Base-by-base conservation (phyloP, 2,888 invertebrate genomes). In the Adela reaumurella region DNA sequence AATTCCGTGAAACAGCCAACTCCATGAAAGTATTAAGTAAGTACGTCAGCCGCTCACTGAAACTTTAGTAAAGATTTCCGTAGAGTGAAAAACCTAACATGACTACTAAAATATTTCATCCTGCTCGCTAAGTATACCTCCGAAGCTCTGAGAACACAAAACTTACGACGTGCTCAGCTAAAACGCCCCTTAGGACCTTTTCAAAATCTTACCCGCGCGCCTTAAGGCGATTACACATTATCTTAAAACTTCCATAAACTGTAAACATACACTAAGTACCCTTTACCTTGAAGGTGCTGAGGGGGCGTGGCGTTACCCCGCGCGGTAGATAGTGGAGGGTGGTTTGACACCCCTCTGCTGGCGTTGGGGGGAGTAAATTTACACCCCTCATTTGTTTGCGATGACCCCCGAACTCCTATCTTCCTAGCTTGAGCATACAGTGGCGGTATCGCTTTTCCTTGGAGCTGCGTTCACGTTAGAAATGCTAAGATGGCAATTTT, bases 381-480 rank as follows among this genome's bases (percentile, higher is more conserved):
- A 82, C 82, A 76, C 82, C 77, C 82, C 83, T 83, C 83, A 82
- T 83, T 83, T 83, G 83, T 83, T 83, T 83, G 82, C 81, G 81
- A 83, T 83, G 83, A 83, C 83, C 83, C 81, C 76, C 67, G 47
- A 58, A 68, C 68, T 64, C 67, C 66, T 74, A 72, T 73, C 72
- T 72, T 58, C 60, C 43, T 48, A 45, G 42, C 47, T n/a, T 50
- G 60, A 63, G 63, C 35, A 35, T 35, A 35, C 35, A 14, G 11
- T 14, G 35, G 35, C 14, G 35, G 35, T 35, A 35, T 35, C 35
- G 35, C 35, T 11, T 35, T 8, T 35, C 35, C 35, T 35, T 35
- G n/a, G 3, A 8, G n/a, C 35, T 35, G 35, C 14, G 35, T 35
- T 35, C 35, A 35, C 14, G n/a, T 8, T 35, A 14, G 35, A 24